Evolutionary conservation across 92 coral and sea anemone species (phyloP), one percentile per base, ranked within the genome.

Genomic region (Diadumene lineata): DNA sequence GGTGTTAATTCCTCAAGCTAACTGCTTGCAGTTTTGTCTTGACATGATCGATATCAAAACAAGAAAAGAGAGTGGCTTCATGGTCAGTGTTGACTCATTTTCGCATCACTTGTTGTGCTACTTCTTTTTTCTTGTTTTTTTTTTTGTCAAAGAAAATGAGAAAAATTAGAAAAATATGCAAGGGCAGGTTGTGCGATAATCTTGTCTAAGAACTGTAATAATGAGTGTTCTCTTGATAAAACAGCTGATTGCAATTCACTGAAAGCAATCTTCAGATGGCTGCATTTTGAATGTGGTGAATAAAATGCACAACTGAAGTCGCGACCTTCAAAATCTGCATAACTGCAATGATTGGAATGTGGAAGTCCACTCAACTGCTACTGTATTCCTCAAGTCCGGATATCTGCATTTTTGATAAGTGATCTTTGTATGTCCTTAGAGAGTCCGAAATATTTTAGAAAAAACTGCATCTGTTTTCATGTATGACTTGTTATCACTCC

Each of bases 371-470:
- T 4, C 13, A 38, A 4, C 48, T 62, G 64, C 64, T 21, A 13
- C 15, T 4, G 23, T 7, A 30, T 4, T 28, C 26, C 64, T 53
- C 28, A 38, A 38, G 13, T 38, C 48, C 13, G 48, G 48, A 38
- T 38, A 38, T 38, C 13, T 38, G 48, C 48, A 38, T 38, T 6
- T 38, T 6, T 38, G 48, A 38, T 38, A 13, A 38, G 13, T 38
- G 7, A 4, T 6, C 48, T 38, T 38, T 38, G 48, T 4, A 38
- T 38, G 48, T 38, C 13, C 48, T 38, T 38, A 38, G 13, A 38
- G 38, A 27, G 21, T 29, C 68, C 68, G 68, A 62, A 62, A 62
- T 62, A 28, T 62, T 38, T 28, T 62, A 3, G 68, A 62, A 62
- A 62, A 62, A 30, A 18, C 29, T 22, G 34, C 68, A 15, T 62